phyloP scores from a whole-genome alignment of 1,140 invertebrate genomes.

The Heterodera carotae region DNA sequence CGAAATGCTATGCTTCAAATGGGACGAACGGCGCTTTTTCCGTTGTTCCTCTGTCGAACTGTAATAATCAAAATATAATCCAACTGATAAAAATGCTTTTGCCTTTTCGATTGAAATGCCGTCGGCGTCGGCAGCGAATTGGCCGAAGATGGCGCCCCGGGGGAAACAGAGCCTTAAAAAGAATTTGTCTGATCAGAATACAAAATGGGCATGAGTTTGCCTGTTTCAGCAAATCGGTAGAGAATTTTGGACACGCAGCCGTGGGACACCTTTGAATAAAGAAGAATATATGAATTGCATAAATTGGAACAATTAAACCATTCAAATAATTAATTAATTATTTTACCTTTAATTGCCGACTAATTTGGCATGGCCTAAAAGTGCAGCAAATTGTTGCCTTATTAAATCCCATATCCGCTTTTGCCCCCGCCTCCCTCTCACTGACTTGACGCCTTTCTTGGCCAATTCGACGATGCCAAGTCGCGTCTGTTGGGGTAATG shows the following conservation, averaged over 20 bases:
- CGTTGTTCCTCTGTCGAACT: background rate
- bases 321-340: background rate
- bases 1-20: conserved; percentile 13
- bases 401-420: background rate
- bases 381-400: conserved; percentile 9
- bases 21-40: background rate
- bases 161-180: conserved; percentile 68
- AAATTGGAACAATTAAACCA: background rate
- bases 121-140: background rate
- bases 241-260: conserved; percentile 89
- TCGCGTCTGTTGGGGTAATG: conserved; percentile 82
- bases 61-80: background rate
- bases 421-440: background rate
- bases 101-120: background rate
- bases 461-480: conserved; percentile 87
- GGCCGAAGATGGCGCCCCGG: conserved; percentile 63
- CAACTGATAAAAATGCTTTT: background rate
- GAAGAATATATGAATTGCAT: too few relatives aligned
- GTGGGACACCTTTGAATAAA: conserved; percentile 74
- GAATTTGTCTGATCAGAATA: background rate
- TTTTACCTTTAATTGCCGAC: conserved; percentile 77
- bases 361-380: conserved; percentile 81
- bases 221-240: conserved; percentile 84
- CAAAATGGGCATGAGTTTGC: conserved; percentile 68
- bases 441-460: conserved; percentile 74